Percentiles rank a stretch among this genome's conserved stretches.
These are phyloP conservation scores for Dipodomys ordii DNA, from an alignment of 2,113 vertebrate genomes.

Conservation along the genomic window DNA sequence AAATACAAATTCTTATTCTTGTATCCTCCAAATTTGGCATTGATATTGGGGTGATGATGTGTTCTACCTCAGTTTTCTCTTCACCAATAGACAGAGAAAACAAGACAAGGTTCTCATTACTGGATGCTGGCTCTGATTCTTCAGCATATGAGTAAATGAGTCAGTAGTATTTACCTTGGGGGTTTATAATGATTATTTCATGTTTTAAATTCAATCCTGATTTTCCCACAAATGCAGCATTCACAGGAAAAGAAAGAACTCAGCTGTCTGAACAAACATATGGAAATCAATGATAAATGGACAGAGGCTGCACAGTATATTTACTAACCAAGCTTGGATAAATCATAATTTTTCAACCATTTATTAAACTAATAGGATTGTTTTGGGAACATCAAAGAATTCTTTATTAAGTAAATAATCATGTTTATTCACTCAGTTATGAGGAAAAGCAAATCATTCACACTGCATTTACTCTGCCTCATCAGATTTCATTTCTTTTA, in stretches of 20 bases:
- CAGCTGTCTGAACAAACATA: conserved; percentile 79
- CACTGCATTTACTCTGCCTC: conserved; percentile 76
- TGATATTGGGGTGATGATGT: not conserved
- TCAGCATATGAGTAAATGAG: conserved; percentile 60
- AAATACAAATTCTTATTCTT: not conserved
- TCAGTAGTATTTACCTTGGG: conserved; percentile 75
- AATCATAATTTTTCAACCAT: conserved; percentile 82
- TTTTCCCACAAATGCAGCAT: conserved; percentile 78
- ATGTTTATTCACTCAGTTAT: conserved; percentile 76
- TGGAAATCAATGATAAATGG: conserved; percentile 84
- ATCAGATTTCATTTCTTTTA: conserved; percentile 76
- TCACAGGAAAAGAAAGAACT: conserved; percentile 75
- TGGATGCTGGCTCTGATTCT: conserved; percentile 60
- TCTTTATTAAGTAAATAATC: conserved; percentile 79
- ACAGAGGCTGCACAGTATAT: conserved; percentile 65
- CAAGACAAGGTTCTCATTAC: conserved; percentile 15
- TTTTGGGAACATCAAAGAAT: conserved; percentile 72
- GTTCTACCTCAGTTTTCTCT: not conserved
- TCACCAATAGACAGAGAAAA: conserved; percentile 12
- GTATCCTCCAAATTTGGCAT: not conserved
- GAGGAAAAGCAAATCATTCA: conserved; percentile 73
- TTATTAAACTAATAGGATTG: conserved; percentile 82
- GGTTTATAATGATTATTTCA: conserved; percentile 78
- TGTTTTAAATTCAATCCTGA: conserved; percentile 85
- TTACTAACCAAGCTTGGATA: conserved; percentile 75